These are phyloP conservation scores for Apamea anceps DNA, from an alignment of 2,888 invertebrate species.

Conservation along the genomic window DNA sequence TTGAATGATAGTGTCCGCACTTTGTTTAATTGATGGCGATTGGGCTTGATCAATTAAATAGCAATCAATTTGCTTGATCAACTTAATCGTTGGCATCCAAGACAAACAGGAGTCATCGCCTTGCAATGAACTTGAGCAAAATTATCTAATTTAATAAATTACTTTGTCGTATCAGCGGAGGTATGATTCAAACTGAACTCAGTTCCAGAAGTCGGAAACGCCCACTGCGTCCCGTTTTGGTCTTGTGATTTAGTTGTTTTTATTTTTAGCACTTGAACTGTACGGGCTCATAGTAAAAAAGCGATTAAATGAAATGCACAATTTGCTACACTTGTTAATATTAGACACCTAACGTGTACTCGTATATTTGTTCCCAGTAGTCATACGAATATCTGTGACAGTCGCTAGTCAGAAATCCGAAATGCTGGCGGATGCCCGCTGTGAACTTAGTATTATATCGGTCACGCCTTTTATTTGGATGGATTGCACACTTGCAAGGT, in stretches of 20 bases:
- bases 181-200: conserved; percentile 64
- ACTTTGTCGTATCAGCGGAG: conserved; percentile 36
- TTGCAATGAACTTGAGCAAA: conserved; percentile 49
- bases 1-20: neutral
- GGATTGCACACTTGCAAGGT: neutral
- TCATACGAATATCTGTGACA: neutral
- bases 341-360: too few relatives aligned
- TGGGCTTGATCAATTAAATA: conserved; percentile 17
- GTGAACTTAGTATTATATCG: neutral
- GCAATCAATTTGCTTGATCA: conserved; percentile 11
- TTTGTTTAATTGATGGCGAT: neutral
- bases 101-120: conserved; percentile 36
- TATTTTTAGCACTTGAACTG: conserved; percentile 22
- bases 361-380: neutral
- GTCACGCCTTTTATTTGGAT: neutral
- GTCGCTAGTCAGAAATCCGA: too few relatives aligned
- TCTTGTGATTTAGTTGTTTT: conserved; percentile 33
- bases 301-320: neutral
- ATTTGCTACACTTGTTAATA: neutral
- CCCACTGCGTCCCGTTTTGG: conserved; percentile 65
- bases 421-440: neutral
- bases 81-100: neutral
- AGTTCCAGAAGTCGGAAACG: conserved; percentile 60
- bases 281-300: neutral
- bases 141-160: conserved; percentile 59